Evolutionary conservation across 2,888 invertebrate genomes (phyloP).

Genomic region (Beris morrisii): DNA sequence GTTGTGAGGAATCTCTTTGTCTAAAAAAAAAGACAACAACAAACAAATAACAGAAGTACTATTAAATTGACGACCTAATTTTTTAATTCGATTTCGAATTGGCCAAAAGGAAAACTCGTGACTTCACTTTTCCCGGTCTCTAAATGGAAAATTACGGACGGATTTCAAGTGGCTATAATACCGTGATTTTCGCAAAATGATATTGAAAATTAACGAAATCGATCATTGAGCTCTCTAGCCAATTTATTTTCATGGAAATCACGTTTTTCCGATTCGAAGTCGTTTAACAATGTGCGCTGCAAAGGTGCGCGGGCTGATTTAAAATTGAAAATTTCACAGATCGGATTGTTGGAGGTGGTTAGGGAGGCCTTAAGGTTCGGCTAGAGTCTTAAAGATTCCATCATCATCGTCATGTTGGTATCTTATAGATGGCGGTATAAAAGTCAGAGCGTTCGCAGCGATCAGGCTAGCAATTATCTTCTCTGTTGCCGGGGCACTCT

Average conservation of each 20-base stretch:
- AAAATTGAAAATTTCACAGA: conserved; percentile 16
- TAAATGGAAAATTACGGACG: not conserved
- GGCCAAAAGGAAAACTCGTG: not conserved
- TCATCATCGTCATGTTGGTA: conserved; percentile 2
- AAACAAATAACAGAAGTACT: too few relatives aligned
- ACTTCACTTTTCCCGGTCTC: conserved; percentile 2
- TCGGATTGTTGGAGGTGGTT: not conserved
- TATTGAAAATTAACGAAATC: conserved; percentile 10
- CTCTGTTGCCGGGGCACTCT: not conserved
- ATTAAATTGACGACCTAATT: too few relatives aligned
- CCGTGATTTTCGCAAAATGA: not conserved
- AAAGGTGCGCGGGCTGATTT: not conserved
- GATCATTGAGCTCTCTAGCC: conserved; percentile 4
- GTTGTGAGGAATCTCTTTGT: too few relatives aligned
- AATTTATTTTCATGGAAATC: conserved; percentile 20
- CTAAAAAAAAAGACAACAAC: too few relatives aligned
- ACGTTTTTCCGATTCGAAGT: conserved; percentile 20
- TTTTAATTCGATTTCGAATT: too few relatives aligned
- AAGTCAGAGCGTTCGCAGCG: conserved; percentile 10
- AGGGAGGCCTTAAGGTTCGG: not conserved
- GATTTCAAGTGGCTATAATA: conserved; percentile 1
- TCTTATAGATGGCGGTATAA: conserved; percentile 13
- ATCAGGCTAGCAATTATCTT: conserved; percentile 18
- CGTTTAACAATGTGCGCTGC: conserved; percentile 16
- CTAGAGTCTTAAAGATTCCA: conserved; percentile 4